Base-by-base conservation (phyloP, 2,888 invertebrate species). In the Clepsis dumicolana region DNA sequence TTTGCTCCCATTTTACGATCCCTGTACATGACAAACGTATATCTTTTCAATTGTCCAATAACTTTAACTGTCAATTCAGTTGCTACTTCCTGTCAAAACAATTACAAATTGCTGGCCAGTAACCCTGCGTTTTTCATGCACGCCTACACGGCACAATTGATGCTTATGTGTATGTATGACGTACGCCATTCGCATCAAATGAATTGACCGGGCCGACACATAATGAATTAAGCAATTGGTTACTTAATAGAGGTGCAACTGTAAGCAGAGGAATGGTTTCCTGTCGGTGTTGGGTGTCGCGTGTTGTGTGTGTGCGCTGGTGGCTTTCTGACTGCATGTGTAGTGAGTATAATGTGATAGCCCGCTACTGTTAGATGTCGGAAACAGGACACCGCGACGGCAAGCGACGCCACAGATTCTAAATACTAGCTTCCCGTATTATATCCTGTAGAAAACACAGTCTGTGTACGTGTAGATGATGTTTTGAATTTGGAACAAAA, bases 301-400 rank as follows among this genome's bases (percentile, higher is more conserved):
- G 54, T 21, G 21, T 32, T 59, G 27, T 44, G 48, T 56, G 61
- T 63, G 38, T 25, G 60, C 35, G 18, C 21, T 24, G n/a, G 59
- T 38, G 59, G n/a, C 14, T 18, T 44, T 44, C 18, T 52, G 27
- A 38, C 16, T 27, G 27, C 27, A 50, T 25, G 18, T 72, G 75
- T 71, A 68, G 73, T 71, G 64, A 18, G 18, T 72, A 74, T 71
- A 68, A 73, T 71, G 64, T 70, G 71, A 32, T 44, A 73, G 70
- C 12, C 12, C 35, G 54, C 54, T 65, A 44, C 35, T 29, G 61
- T 61, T 66, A 54, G 44, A 8, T 52, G 60, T 52, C 35, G 79
- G 83, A 85, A 90, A 90, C 86, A 86, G 85, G 85, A 88, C 80
- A 83, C 81, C 16, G 7, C 29, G 7, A 29, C 74, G 77, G 78